Conservation (phyloP, 2,888 invertebrate genomes). For the Cheilosia vulpina region DNA sequence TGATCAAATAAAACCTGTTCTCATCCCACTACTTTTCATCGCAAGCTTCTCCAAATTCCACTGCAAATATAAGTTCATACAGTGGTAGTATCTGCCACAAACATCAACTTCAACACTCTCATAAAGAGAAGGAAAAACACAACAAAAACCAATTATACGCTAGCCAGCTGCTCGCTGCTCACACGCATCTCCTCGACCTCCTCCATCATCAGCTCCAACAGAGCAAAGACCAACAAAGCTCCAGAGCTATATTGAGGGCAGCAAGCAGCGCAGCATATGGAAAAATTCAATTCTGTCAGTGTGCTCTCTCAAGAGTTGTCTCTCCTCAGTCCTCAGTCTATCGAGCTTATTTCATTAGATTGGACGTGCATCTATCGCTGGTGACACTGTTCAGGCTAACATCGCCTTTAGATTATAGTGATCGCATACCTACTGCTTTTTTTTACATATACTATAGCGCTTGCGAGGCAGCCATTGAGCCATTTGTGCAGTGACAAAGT, state of each 20-base stretch:
- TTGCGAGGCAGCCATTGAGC: slow-evolving; percentile 14
- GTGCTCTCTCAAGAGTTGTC: slow-evolving; percentile 46
- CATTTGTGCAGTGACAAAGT: slow-evolving; percentile 44
- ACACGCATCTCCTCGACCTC: slow-evolving; percentile 40
- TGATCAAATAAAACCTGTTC: slow-evolving; percentile 58
- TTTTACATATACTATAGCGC: not conserved
- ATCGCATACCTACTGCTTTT: slow-evolving; percentile 6
- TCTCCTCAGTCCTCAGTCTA: slow-evolving; percentile 68
- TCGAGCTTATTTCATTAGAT: slow-evolving; percentile 68
- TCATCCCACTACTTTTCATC: slow-evolving; percentile 55
- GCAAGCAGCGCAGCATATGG: slow-evolving; percentile 26
- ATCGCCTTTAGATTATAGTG: slow-evolving; percentile 38
- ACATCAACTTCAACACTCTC: slow-evolving; percentile 17
- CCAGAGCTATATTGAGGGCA: slow-evolving; percentile 41
- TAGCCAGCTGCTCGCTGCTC: slow-evolving; percentile 21
- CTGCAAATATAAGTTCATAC: slow-evolving; percentile 39
- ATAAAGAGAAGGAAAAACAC: slow-evolving; percentile 41
- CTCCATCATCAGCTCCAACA: slow-evolving; percentile 52
- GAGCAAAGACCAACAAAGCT: slow-evolving; percentile 68
- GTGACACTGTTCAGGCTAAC: slow-evolving; percentile 10
- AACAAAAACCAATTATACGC: slow-evolving; percentile 32
- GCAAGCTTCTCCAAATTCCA: slow-evolving; percentile 60
- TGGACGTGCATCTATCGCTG: slow-evolving; percentile 59
- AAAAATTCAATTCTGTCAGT: slow-evolving; percentile 50
- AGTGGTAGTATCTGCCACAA: slow-evolving; percentile 9